phyloP scores from a whole-genome alignment of 1,140 invertebrate genomes.

The Danaus plexippus region DNA sequence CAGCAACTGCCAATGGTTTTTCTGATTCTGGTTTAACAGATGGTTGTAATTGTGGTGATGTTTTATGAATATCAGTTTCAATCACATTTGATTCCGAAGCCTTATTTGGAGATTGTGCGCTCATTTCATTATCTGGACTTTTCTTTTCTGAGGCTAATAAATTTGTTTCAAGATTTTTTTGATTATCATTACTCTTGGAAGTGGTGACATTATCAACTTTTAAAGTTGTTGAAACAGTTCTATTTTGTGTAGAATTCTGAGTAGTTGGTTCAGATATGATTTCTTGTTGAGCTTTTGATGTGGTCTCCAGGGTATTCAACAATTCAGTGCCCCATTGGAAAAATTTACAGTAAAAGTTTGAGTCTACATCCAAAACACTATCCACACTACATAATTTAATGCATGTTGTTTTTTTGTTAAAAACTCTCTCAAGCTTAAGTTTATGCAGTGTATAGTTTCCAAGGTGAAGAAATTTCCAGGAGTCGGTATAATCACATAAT shows the following conservation, averaged over 20 bases:
- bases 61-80: no score
- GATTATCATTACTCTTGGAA: conserved; percentile 9
- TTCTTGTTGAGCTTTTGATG: conserved; percentile 1
- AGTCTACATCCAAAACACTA: conserved; percentile 32
- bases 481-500: conserved; percentile 33
- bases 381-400: conserved; percentile 33
- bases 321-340: conserved; percentile 47
- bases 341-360: conserved; percentile 55
- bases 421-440: conserved; percentile 22
- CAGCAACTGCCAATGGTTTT: not conserved
- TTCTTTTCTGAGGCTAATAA: no score
- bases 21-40: not conserved
- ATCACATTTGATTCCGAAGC: no score
- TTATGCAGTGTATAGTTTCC: conserved; percentile 25
- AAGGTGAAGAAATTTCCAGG: conserved; percentile 38
- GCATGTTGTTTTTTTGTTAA: conserved; percentile 32
- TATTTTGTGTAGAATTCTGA: conserved; percentile 5
- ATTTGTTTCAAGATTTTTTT: no score
- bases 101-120: no score
- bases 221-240: conserved; percentile 3
- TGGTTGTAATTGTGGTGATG: not conserved
- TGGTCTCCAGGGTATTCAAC: conserved; percentile 20
- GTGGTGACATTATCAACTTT: conserved; percentile 5
- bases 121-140: no score
- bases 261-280: conserved; percentile 5